Conservation (phyloP, 2,113 vertebrate genomes). For the Rhinopithecus roxellana region DNA sequence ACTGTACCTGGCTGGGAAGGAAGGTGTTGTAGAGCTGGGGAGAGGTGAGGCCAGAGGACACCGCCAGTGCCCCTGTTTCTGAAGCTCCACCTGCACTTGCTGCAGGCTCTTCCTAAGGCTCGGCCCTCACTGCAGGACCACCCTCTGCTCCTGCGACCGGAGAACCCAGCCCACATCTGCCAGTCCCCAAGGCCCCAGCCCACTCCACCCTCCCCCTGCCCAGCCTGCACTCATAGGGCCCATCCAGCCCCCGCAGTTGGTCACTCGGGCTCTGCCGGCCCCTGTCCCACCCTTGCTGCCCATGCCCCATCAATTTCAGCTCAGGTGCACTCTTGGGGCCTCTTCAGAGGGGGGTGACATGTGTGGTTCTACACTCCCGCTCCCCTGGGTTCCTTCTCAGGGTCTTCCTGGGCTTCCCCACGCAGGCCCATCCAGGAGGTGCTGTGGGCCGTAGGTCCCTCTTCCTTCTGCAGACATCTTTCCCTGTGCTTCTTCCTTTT, state of each 20-base stretch:
- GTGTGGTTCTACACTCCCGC: rapidly evolving
- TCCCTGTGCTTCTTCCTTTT: rapidly evolving
- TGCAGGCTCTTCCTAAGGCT: rapidly evolving
- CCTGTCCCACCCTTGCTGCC: rapidly evolving
- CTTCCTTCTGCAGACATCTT: neutral
- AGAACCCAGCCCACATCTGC: neutral
- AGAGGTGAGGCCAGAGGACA: rapidly evolving
- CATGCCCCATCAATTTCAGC: rapidly evolving
- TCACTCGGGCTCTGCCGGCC: rapidly evolving
- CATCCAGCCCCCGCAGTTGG: rapidly evolving
- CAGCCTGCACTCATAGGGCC: neutral
- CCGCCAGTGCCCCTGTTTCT: rapidly evolving
- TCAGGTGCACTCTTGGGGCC: neutral
- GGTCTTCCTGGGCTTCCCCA: neutral
- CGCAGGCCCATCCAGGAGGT: rapidly evolving
- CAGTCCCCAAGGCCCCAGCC: rapidly evolving
- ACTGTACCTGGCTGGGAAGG: rapidly evolving
- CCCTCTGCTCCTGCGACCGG: rapidly evolving
- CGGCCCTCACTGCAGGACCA: rapidly evolving
- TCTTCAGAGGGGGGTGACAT: rapidly evolving
- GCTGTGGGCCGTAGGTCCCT: no score
- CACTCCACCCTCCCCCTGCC: rapidly evolving
- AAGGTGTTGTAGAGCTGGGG: rapidly evolving
- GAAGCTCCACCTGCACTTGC: rapidly evolving
- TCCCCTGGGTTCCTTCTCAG: neutral